A percentile compares a stretch with the other conserved stretches of the same genome.
Evolutionary conservation across 2,888 invertebrate genomes (phyloP).

Genomic region (Drosophila quasianomalipes): DNA sequence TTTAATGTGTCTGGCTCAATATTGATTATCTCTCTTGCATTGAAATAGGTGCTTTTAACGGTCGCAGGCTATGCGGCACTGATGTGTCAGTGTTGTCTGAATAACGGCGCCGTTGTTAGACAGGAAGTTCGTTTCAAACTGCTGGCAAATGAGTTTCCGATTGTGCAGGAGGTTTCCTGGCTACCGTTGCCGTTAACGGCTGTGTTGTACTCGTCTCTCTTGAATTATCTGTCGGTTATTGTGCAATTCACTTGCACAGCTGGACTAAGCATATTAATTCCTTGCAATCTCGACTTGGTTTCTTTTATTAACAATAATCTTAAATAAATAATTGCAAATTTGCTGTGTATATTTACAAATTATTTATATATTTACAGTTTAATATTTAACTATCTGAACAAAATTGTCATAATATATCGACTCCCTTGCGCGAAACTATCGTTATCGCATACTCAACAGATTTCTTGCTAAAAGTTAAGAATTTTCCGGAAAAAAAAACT

Average conservation of each 20-base stretch:
- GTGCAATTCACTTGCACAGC: neutral
- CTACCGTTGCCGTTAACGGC: neutral
- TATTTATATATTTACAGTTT: neutral
- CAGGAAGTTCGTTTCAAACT: slow-evolving; percentile 71
- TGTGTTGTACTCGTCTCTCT: neutral
- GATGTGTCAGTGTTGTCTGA: neutral
- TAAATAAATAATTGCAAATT: neutral
- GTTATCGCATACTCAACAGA: neutral
- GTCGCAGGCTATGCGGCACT: neutral
- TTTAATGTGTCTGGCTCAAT: slow-evolving; percentile 1
- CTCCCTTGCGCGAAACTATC: neutral
- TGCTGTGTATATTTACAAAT: neutral
- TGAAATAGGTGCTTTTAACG: neutral
- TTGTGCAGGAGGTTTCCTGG: slow-evolving; percentile 58
- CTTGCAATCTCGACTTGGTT: neutral
- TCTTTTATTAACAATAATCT: neutral
- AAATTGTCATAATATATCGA: neutral
- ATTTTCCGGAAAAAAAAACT: neutral
- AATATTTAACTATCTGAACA: neutral
- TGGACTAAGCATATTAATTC: neutral
- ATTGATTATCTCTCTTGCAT: neutral
- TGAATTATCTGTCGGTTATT: neutral
- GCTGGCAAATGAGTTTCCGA: slow-evolving; percentile 74
- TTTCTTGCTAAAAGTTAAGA: neutral
- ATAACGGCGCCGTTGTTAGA: slow-evolving; percentile 40